These are phyloP conservation scores for Danio aesculapii DNA, from an alignment of 2,797 vertebrate species.

Conservation along the genomic window DNA sequence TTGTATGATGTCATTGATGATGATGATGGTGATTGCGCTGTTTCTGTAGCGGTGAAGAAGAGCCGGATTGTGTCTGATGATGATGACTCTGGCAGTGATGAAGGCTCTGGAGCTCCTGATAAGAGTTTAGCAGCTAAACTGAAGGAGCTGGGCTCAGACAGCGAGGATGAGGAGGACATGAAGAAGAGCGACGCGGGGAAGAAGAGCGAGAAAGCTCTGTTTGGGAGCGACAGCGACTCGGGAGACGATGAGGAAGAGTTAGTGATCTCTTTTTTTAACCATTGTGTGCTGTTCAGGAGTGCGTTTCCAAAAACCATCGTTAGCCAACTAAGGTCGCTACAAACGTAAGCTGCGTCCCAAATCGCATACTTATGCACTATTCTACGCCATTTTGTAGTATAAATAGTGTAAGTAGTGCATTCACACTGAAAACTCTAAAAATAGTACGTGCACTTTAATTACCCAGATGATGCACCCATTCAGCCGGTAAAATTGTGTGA, in stretches of 20 bases:
- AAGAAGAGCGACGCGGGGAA: conserved; percentile 69
- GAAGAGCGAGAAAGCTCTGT: conserved; percentile 90
- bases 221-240: conserved; percentile 96
- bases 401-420: too few relatives aligned
- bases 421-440: too few relatives aligned
- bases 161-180: conserved; percentile 83
- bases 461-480: too few relatives aligned
- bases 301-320: too few relatives aligned
- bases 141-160: conserved; percentile 86
- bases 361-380: too few relatives aligned
- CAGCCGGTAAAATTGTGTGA: too few relatives aligned
- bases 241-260: conserved; percentile 93
- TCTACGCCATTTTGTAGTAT: too few relatives aligned
- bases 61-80: conserved; percentile 88
- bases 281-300: too few relatives aligned
- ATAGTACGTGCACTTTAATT: too few relatives aligned
- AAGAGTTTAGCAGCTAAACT: conserved; percentile 78
- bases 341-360: too few relatives aligned
- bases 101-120: conserved; percentile 68
- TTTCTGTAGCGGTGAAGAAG: conserved; percentile 81
- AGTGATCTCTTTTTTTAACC: conserved; percentile 66
- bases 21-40: neutral
- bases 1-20: neutral
- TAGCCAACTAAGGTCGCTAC: too few relatives aligned
- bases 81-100: conserved; percentile 89